Evolutionary conservation across 2,888 invertebrate species (phyloP), one percentile per base, ranked within the genome.

Genomic region (Digitonthophagus gazella): DNA sequence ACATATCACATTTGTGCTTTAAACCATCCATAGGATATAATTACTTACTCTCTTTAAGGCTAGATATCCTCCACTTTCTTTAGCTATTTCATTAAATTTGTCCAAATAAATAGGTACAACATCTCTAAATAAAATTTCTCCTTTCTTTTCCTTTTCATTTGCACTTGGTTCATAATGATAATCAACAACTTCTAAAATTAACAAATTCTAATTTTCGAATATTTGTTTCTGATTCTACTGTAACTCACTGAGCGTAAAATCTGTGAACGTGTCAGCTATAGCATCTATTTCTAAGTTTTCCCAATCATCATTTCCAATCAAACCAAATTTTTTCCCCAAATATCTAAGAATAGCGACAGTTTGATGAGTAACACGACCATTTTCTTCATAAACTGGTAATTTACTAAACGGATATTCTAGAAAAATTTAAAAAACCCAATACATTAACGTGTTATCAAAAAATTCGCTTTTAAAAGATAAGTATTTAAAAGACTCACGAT

Each of bases 341-440:
- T 88, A 90, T 20, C 90, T 86, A 20, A 82, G 76, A 68, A 90
- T 87, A 3, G 90, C 86, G 1, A 80, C 67, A 15, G 87, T 87
- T 78, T 90, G 90, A 11, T 86, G 83, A 71, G 87, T 80, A 72
- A 81, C 76, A 77, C 88, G 88, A 4, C 88, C 89, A 71, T 89
- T 86, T 1, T 89, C 81, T 79, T 87, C 87, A 64, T 90, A 75
- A 0, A 89, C 79, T 0, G 90, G 90, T 71, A 88, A 78, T 77
- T 87, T 87, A 0, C 89, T 88, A 77, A 87, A 88, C 58, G 89
- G 89, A 82, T 85, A 87, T 65, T 83, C 84, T 89, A 78, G n/a
- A n/a, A n/a, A n/a, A n/a, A n/a, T n/a, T n/a, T n/a, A n/a, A n/a
- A n/a, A n/a, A 44, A 44, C 8, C 54, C 54, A 44, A 44, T 5